These are phyloP conservation scores for Istiophorus platypterus DNA, from an alignment of 2,113 vertebrate genomes.

Conservation along the genomic window DNA sequence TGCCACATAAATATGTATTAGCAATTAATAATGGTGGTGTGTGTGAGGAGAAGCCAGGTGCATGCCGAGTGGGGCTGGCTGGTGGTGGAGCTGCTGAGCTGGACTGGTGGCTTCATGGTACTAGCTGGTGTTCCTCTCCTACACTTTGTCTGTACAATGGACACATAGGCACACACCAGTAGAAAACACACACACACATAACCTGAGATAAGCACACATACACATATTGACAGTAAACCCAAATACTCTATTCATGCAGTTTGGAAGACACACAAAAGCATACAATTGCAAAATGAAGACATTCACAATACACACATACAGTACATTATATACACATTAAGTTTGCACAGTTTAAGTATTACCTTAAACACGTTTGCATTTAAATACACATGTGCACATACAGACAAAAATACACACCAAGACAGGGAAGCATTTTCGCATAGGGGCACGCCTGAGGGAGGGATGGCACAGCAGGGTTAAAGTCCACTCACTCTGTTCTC, in stretches of 20 bases:
- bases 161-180: slow-evolving; percentile 78
- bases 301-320: background rate
- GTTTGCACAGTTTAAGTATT: slow-evolving; percentile 10
- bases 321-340: slow-evolving; percentile 2
- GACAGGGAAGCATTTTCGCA: slow-evolving; percentile 16
- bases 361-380: slow-evolving; percentile 27
- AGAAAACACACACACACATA: slow-evolving; percentile 21
- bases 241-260: background rate
- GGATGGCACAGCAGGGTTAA: slow-evolving; percentile 22
- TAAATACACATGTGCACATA: slow-evolving; percentile 2
- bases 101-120: slow-evolving; percentile 94
- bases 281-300: background rate
- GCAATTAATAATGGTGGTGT: slow-evolving; percentile 99
- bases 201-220: background rate
- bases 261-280: background rate
- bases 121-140: slow-evolving; percentile 84
- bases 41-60: slow-evolving; percentile 92
- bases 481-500: slow-evolving; percentile 7
- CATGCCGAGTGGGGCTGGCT: slow-evolving; percentile 89
- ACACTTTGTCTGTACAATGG: slow-evolving; percentile 91
- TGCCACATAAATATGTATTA: slow-evolving; percentile 99
- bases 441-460: slow-evolving; percentile 34
- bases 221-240: background rate
- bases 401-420: background rate
- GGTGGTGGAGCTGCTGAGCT: slow-evolving; percentile 76